phyloP scores from a whole-genome alignment of 2,113 vertebrate genomes.

The Mirza zaza region DNA sequence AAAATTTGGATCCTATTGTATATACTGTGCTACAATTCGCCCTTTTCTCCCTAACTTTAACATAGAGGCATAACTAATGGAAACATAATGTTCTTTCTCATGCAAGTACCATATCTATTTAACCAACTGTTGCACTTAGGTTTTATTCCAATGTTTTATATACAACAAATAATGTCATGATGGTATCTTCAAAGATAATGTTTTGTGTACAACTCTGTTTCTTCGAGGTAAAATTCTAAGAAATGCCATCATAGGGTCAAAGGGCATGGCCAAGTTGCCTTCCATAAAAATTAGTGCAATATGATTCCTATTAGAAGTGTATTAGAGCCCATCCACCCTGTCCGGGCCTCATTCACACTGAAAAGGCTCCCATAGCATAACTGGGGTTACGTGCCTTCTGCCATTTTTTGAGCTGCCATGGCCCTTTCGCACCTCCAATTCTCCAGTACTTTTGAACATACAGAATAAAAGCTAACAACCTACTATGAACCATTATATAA shows the following conservation, averaged over 20 bases:
- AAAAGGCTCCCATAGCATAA: neutral
- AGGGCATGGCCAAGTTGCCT: neutral
- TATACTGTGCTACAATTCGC: neutral
- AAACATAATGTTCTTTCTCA: neutral
- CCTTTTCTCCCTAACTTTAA: neutral
- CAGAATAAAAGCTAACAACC: neutral
- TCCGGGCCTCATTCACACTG: neutral
- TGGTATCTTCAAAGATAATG: neutral
- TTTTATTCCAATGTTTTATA: conserved; percentile 16
- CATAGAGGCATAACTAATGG: neutral
- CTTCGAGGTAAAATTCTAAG: neutral
- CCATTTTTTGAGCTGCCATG: neutral
- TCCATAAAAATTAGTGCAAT: neutral
- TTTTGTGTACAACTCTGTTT: neutral
- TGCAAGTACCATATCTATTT: neutral
- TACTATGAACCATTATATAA: neutral
- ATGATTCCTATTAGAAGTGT: neutral
- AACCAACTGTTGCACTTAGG: neutral
- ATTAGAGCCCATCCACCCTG: neutral
- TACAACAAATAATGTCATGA: neutral
- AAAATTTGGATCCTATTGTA: neutral
- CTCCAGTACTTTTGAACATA: neutral
- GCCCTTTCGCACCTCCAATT: neutral
- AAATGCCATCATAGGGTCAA: neutral
- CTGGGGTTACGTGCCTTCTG: neutral